Evolutionary conservation across 1,140 invertebrate genomes (phyloP).

Genomic region (Apis mellifera): Amel_HAv3.1 CM009946.2:3626001-3626500

Average conservation of each 20-base stretch:
- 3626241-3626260: slow-evolving; percentile 62
- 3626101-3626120: slow-evolving; percentile 75
- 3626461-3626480: no score
- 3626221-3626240: slow-evolving; percentile 75
- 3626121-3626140: slow-evolving; percentile 79
- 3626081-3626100: slow-evolving; percentile 66
- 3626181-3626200: slow-evolving; percentile 81
- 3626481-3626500: no score
- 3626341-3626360: slow-evolving; percentile 14
- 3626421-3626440: no score
- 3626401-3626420: neutral
- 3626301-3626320: no score
- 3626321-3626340: neutral
- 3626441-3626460: no score
- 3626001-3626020: slow-evolving; percentile 79
- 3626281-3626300: no score
- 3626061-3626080: slow-evolving; percentile 62
- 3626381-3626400: slow-evolving; percentile 41
- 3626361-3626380: slow-evolving; percentile 36
- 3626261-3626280: no score
- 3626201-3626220: slow-evolving; percentile 81
- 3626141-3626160: slow-evolving; percentile 70
- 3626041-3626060: slow-evolving; percentile 57
- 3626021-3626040: slow-evolving; percentile 79
- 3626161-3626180: slow-evolving; percentile 82